phyloP scores from a whole-genome alignment of 1,140 invertebrate species.

The Bombus superbus region DNA sequence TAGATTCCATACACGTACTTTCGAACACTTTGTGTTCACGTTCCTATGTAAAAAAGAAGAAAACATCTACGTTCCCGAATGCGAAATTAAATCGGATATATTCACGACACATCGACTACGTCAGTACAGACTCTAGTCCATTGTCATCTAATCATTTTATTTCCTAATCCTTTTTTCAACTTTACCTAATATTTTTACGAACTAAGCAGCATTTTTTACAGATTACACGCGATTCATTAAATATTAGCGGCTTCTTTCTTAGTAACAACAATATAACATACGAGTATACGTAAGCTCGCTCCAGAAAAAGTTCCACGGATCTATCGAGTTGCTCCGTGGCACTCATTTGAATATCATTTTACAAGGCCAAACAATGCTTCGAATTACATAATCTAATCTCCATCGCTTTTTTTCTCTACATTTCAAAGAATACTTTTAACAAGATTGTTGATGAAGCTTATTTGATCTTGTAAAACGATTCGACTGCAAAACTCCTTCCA shows the following conservation, averaged over 20 bases:
- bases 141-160: not conserved
- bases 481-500: constrained; percentile 43
- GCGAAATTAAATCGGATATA: not conserved
- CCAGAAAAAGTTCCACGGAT: constrained; percentile 41
- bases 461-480: constrained; percentile 62
- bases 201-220: constrained; percentile 54
- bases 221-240: constrained; percentile 56
- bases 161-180: not conserved
- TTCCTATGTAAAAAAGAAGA: constrained; percentile 3
- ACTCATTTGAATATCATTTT: constrained; percentile 39
- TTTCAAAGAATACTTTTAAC: not conserved
- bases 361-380: constrained; percentile 61
- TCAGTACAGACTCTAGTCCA: constrained; percentile 6
- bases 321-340: constrained; percentile 21
- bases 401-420: not conserved
- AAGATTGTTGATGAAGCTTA: constrained; percentile 1
- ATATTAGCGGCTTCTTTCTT: constrained; percentile 53
- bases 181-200: constrained; percentile 37
- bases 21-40: constrained; percentile 19
- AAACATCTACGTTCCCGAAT: not conserved
- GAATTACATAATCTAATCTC: not conserved
- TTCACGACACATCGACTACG: not conserved
- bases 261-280: constrained; percentile 65
- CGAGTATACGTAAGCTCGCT: constrained; percentile 66
- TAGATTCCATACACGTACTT: constrained; percentile 5